phyloP scores from a whole-genome alignment of 53 echinoderm and acorn worm genomes.

The Holothuria leucospilota region DNA sequence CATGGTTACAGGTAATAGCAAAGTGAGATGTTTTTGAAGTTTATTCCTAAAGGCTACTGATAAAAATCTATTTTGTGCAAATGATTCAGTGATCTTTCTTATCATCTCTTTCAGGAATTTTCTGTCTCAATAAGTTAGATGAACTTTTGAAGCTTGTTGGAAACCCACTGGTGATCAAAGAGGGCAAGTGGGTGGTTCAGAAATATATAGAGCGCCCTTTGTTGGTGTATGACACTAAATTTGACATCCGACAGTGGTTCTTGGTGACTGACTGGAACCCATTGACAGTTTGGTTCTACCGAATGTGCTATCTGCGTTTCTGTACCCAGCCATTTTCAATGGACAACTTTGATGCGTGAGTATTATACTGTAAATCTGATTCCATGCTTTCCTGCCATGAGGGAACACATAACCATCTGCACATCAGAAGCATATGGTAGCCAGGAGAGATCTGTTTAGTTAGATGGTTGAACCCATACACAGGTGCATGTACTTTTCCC shows the following conservation, averaged over 20 bases:
- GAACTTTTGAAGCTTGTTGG: slow-evolving; percentile 94
- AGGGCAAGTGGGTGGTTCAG: slow-evolving; percentile 98
- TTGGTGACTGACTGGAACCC: slow-evolving; percentile 99
- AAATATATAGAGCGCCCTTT: slow-evolving; percentile 99
- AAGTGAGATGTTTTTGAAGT: no score
- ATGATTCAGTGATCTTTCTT: neutral
- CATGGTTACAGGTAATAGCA: no score
- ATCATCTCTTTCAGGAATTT: slow-evolving; percentile 70
- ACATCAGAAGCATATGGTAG: no score
- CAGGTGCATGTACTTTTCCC: no score
- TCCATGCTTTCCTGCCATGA: neutral
- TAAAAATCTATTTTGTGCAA: no score
- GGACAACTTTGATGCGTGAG: slow-evolving; percentile 85
- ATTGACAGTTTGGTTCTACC: slow-evolving; percentile 93
- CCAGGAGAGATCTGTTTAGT: no score
- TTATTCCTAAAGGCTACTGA: no score
- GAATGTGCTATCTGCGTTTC: slow-evolving; percentile 86
- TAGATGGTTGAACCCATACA: no score
- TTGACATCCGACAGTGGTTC: slow-evolving; percentile 99
- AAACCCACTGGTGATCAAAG: slow-evolving; percentile 85
- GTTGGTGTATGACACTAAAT: slow-evolving; percentile 94
- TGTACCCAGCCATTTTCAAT: slow-evolving; percentile 91
- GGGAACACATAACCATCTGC: no score
- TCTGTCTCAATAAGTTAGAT: slow-evolving; percentile 93
- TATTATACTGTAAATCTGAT: neutral